A percentile compares a stretch with the other conserved stretches of the same genome.
Evolutionary conservation across 2,888 invertebrate genomes (phyloP).

Genomic region (Atethmia centrago): DNA sequence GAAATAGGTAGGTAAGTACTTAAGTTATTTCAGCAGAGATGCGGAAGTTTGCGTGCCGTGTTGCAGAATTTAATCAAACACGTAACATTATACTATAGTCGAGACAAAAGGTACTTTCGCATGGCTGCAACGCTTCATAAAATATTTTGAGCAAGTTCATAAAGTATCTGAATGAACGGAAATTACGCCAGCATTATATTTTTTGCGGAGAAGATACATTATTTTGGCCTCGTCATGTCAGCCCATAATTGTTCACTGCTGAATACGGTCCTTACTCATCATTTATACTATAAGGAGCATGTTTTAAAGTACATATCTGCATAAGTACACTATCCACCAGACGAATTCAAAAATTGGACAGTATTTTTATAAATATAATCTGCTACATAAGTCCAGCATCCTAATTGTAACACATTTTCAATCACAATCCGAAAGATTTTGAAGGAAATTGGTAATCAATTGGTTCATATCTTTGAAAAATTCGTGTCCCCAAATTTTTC

Average conservation of each 20-base stretch:
- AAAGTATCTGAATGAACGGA: background rate
- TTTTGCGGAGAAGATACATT: background rate
- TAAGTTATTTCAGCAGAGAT: background rate
- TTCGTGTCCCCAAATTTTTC: background rate
- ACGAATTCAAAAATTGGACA: background rate
- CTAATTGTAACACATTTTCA: background rate
- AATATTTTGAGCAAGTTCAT: background rate
- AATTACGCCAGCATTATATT: constrained; percentile 21
- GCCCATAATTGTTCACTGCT: background rate
- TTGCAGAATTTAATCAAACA: background rate
- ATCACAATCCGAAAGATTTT: background rate
- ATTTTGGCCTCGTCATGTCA: background rate
- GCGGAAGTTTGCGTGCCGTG: background rate
- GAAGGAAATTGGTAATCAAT: background rate
- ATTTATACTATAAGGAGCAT: background rate
- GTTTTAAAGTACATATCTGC: background rate
- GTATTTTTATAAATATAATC: background rate
- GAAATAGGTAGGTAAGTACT: background rate
- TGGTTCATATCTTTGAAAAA: background rate
- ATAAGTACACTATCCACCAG: background rate
- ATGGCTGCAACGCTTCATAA: constrained; percentile 23
- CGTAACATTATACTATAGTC: background rate
- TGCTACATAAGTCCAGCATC: too few relatives aligned
- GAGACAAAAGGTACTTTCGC: constrained; percentile 35
- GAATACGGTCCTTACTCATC: background rate